Conservation (phyloP, 2,113 vertebrate species). For the Salvelinus sp. region DNA sequence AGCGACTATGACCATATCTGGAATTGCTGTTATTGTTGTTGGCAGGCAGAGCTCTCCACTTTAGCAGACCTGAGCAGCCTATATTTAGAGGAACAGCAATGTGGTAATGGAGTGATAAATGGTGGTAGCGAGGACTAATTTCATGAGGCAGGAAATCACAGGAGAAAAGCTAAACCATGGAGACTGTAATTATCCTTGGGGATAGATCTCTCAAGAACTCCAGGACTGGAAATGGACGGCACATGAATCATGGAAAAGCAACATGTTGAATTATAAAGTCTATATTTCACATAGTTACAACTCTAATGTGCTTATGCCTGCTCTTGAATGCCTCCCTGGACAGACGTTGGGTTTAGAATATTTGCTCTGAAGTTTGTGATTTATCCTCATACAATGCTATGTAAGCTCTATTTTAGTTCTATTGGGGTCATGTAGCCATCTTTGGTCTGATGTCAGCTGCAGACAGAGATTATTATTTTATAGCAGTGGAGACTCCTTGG, state of each 20-base stretch:
- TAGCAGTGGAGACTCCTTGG: no score
- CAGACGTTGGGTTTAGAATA: neutral
- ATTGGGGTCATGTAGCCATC: neutral
- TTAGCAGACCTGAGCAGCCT: conserved; percentile 55
- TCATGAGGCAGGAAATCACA: conserved; percentile 71
- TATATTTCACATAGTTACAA: conserved; percentile 35
- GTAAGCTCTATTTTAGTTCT: neutral
- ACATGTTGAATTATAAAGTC: conserved; percentile 42
- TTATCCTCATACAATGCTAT: neutral
- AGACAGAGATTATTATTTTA: neutral
- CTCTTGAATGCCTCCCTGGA: neutral
- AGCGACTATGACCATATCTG: conserved; percentile 38
- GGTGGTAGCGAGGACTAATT: conserved; percentile 65
- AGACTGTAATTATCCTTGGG: conserved; percentile 69
- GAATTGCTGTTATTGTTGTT: conserved; percentile 60
- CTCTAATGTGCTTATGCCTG: conserved; percentile 15
- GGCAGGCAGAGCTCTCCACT: conserved; percentile 40
- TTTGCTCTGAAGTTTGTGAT: neutral
- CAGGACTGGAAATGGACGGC: conserved; percentile 59
- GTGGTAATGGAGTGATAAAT: conserved; percentile 73
- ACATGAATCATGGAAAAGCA: conserved; percentile 55
- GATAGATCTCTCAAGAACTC: conserved; percentile 66
- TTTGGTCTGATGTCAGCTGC: neutral
- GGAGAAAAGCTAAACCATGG: conserved; percentile 64
- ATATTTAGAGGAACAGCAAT: conserved; percentile 63